Evolutionary conservation across 1,140 invertebrate genomes (phyloP), one percentile per base, ranked within the genome.

Genomic region (Anoplophora glabripennis): DNA sequence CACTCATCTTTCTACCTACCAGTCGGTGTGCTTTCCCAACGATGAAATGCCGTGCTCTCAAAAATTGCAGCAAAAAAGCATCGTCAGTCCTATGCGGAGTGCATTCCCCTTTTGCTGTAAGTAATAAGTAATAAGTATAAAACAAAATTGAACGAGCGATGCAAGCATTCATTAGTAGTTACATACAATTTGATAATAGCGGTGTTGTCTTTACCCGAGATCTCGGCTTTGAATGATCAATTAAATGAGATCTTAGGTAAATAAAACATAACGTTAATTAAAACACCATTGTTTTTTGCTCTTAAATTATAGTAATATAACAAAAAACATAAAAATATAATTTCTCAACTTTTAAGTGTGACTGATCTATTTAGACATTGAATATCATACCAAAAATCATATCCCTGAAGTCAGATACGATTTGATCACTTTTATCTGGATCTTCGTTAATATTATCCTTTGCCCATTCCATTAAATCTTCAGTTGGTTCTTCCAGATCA

Each of bases 11-110:
- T 14, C 3, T 14, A 78, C 80, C 83, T 76, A 92, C 89, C 83
- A 96, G 77, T 78, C 85, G 84, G 75, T 94, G 90, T 0, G 93
- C 87, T 64, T 84, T 80, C 72, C 87, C 83, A 1, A 92, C 80
- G 70, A 91, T 85, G 75, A 92, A 94, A 73, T 87, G 86, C 61
- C 92, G 81, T 0, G 90, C 89, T 60, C 93, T 81, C 28, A 96
- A 78, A 77, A 94, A 96, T 69, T 88, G 81, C 12, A 93, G 75
- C 18, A 96, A 76, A 75, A 89, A 95, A 2, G 83, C 84, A 69
- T 93, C 90, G 72, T 95, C 93, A 75, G 84, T 89, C 33, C 89
- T 79, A 59, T 88, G 82, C 0, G 89, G 88, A 38, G 79, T 80
- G 63, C 87, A 89, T 69, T 90, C 87, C 15, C 87, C 87, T 51